phyloP scores from a whole-genome alignment of 2,797 vertebrate genomes.

The Crypturellus tataupa region DNA sequence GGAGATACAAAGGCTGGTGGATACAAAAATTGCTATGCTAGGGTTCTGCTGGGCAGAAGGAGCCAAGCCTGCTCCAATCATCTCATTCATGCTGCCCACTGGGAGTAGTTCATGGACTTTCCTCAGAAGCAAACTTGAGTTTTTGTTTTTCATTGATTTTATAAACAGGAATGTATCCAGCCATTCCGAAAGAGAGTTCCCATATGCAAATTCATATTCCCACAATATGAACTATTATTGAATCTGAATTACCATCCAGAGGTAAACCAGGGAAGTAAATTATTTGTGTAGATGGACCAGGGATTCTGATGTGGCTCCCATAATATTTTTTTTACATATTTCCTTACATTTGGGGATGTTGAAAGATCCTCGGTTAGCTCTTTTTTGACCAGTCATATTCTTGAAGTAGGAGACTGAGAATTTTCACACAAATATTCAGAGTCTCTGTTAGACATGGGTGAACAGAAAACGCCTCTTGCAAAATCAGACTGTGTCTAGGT shows the following conservation, averaged over 20 bases:
- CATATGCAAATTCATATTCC: slow-evolving; percentile 22
- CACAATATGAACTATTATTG: not conserved
- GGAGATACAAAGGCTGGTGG: not conserved
- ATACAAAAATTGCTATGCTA: not conserved
- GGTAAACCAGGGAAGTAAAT: not conserved
- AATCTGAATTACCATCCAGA: not conserved
- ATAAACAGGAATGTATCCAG: not conserved
- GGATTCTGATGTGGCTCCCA: not conserved
- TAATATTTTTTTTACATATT: not conserved
- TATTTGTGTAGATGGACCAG: not conserved
- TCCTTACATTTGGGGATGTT: not conserved
- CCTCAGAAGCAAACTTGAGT: not conserved
- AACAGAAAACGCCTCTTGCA: not conserved
- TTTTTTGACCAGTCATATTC: not conserved
- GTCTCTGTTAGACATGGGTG: not conserved
- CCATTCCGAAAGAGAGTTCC: not conserved
- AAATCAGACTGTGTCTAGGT: not conserved
- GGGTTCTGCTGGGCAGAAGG: accelerated
- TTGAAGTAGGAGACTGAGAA: not conserved
- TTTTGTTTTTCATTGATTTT: slow-evolving; percentile 3
- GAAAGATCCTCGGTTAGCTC: not conserved
- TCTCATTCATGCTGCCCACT: not conserved
- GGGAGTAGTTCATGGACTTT: not conserved
- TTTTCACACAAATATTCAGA: not conserved
- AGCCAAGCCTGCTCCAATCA: not conserved